Conservation (phyloP, 2,888 invertebrate species). For the Smittia aterrima region DNA sequence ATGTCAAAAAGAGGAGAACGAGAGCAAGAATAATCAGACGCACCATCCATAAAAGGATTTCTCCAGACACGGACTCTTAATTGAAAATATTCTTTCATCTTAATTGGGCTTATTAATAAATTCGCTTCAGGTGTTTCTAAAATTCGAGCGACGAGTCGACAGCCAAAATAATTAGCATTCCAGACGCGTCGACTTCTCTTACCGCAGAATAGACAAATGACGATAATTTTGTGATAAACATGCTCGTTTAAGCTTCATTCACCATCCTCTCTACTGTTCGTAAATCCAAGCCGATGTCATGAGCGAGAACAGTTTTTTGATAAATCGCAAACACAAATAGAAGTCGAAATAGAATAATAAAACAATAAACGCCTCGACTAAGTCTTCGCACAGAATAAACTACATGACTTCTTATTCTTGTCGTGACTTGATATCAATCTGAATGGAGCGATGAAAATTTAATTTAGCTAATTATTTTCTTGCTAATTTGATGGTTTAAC, state of each 20-base stretch:
- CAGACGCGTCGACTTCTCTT: background rate
- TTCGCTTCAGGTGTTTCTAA: background rate
- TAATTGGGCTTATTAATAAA: too few species aligned
- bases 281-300: too few species aligned
- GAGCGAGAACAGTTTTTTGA: background rate
- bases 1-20: background rate
- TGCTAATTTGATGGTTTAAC: too few species aligned
- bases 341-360: background rate
- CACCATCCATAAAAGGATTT: background rate
- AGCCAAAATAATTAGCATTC: background rate
- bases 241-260: too few species aligned
- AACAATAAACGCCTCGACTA: background rate
- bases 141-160: background rate
- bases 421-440: too few species aligned
- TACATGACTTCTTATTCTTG: too few species aligned
- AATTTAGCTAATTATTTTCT: too few species aligned
- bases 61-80: background rate
- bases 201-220: background rate
- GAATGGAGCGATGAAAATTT: too few species aligned
- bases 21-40: background rate
- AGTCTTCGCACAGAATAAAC: background rate
- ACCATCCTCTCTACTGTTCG: too few species aligned
- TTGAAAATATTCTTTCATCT: background rate
- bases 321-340: background rate
- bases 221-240: background rate